These are phyloP conservation scores for Popillia japonica DNA, from an alignment of 1,140 invertebrate species.

Conservation along the genomic window DNA sequence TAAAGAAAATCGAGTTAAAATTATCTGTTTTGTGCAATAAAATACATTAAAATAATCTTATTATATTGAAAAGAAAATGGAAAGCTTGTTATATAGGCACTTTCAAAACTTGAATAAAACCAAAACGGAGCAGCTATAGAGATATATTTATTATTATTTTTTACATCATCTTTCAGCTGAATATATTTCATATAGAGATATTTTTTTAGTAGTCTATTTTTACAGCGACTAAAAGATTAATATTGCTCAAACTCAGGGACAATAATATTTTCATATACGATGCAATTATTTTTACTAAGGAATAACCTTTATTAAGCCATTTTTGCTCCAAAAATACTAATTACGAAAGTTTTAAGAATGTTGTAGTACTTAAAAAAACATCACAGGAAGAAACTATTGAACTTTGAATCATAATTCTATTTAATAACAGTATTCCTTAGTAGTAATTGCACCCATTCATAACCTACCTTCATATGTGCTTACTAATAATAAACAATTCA, in stretches of 20 bases:
- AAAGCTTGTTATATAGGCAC: background rate
- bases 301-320: no score
- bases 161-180: background rate
- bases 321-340: no score
- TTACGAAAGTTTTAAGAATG: no score
- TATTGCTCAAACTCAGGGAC: constrained; percentile 31
- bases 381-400: no score
- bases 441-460: no score
- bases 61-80: background rate
- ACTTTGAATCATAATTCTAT: no score
- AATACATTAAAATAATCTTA: background rate
- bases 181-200: background rate
- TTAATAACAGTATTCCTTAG: no score
- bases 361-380: no score
- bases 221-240: background rate
- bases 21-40: constrained; percentile 26
- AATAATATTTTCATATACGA: constrained; percentile 16
- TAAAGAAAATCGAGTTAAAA: background rate
- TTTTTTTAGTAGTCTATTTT: background rate
- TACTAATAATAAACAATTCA: background rate
- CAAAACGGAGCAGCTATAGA: constrained; percentile 15
- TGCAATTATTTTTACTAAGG: no score
- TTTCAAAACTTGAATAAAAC: constrained; percentile 30
- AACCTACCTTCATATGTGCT: background rate
- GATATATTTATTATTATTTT: background rate